These are phyloP conservation scores for Argyrosomus japonicus DNA, from an alignment of 2,113 vertebrate genomes.

Conservation along the genomic window DNA sequence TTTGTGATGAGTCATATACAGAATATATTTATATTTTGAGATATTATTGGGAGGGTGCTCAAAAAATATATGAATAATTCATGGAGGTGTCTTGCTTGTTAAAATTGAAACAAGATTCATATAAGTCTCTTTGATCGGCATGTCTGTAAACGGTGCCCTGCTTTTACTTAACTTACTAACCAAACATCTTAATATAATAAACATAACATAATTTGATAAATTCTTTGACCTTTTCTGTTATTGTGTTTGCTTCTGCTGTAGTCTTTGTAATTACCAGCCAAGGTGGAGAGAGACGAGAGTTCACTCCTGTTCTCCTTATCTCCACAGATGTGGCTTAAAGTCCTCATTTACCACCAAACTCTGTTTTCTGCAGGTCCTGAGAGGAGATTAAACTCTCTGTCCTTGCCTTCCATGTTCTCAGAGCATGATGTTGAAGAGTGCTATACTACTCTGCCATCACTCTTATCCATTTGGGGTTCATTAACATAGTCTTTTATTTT, in stretches of 20 bases:
- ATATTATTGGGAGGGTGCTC: not conserved
- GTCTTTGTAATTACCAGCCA: not conserved
- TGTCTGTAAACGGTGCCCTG: too few species aligned
- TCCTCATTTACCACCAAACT: not conserved
- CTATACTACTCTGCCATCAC: not conserved
- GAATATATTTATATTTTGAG: not conserved
- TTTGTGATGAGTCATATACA: not conserved
- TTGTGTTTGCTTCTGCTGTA: not conserved
- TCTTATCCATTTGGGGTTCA: constrained; percentile 25
- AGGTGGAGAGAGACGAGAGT: not conserved
- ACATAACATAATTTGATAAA: not conserved
- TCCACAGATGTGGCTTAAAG: not conserved
- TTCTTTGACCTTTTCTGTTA: not conserved
- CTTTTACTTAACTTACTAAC: too few species aligned
- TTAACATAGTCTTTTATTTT: not conserved
- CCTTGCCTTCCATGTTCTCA: not conserved
- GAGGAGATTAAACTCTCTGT: not conserved
- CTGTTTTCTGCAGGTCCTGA: not conserved
- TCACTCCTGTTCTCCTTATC: not conserved
- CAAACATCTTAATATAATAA: too few species aligned
- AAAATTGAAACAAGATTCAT: too few species aligned
- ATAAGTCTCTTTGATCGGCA: too few species aligned
- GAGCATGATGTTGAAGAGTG: not conserved
- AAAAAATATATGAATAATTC: too few species aligned
- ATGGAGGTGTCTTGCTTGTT: too few species aligned